phyloP scores from a whole-genome alignment of 2,888 invertebrate genomes.

The Dicyrtoma fusca region DNA sequence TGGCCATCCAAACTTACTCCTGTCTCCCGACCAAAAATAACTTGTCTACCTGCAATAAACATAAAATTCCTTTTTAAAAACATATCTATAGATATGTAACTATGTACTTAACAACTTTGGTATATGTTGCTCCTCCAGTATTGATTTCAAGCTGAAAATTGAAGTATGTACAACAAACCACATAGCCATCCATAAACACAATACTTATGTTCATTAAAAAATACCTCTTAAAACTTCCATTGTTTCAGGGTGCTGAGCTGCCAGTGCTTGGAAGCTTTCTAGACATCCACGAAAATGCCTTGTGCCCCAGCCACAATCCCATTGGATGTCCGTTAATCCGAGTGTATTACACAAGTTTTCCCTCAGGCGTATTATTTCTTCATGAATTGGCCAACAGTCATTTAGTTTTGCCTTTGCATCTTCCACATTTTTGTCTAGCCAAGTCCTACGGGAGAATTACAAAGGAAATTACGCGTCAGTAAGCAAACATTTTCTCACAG shows the following conservation, averaged over 20 bases:
- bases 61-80: neutral
- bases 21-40: conserved; percentile 86
- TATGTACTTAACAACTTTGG: neutral
- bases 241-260: conserved; percentile 72
- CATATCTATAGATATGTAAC: neutral
- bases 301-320: conserved; percentile 87
- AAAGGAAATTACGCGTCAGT: too few relatives aligned
- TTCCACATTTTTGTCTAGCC: conserved; percentile 73
- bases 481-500: conserved; percentile 13
- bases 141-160: too few relatives aligned
- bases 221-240: conserved; percentile 67
- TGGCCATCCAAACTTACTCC: conserved; percentile 90
- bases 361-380: conserved; percentile 73
- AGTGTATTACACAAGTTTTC: conserved; percentile 66
- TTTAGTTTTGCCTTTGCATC: conserved; percentile 71
- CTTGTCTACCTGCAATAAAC: conserved; percentile 68
- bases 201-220: neutral
- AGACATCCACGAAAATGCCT: conserved; percentile 89
- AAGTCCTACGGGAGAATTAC: conserved; percentile 64
- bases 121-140: too few relatives aligned
- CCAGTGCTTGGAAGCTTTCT: conserved; percentile 76
- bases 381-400: conserved; percentile 69
- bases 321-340: conserved; percentile 67
- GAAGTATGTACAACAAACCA: neutral
- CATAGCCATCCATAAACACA: neutral